Percentiles rank a stretch among this genome's conserved stretches.
Evolutionary conservation across 2,797 vertebrate genomes (phyloP).

Genomic region (Enoplosus armatus): DNA sequence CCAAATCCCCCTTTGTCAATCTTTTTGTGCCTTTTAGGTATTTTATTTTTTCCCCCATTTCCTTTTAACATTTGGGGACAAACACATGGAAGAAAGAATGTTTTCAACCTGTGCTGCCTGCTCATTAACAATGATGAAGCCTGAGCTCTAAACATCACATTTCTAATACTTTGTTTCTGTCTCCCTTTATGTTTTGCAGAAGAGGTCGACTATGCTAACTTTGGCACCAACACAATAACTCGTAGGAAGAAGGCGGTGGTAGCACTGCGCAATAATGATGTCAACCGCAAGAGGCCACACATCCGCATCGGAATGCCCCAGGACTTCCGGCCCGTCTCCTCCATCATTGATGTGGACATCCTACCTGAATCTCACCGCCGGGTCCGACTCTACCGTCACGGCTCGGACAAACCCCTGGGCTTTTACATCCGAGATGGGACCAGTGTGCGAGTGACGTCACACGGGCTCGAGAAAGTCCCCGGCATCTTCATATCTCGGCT

Average conservation of each 20-base stretch:
- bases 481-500: slow-evolving; percentile 98
- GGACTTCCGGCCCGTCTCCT: slow-evolving; percentile 97
- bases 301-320: slow-evolving; percentile 96
- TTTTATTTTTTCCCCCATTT: not conserved
- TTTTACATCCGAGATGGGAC: slow-evolving; percentile 98
- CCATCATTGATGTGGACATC: slow-evolving; percentile 98
- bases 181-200: slow-evolving; percentile 83
- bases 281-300: slow-evolving; percentile 92
- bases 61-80: slow-evolving; percentile 4
- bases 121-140: not conserved
- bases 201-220: slow-evolving; percentile 94
- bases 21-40: not conserved
- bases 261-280: slow-evolving; percentile 91
- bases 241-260: slow-evolving; percentile 93
- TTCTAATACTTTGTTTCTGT: slow-evolving; percentile 16
- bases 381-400: slow-evolving; percentile 94
- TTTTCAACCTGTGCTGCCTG: not conserved
- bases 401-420: slow-evolving; percentile 95
- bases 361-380: slow-evolving; percentile 96
- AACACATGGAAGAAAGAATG: not conserved
- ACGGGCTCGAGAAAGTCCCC: slow-evolving; percentile 97
- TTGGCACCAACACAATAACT: slow-evolving; percentile 91
- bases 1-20: not conserved
- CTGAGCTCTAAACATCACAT: not conserved
- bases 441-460: slow-evolving; percentile 94